These are phyloP conservation scores for Pseudolaguvia tuberculata DNA, from an alignment of 2,113 vertebrate genomes.

Conservation along the genomic window DNA sequence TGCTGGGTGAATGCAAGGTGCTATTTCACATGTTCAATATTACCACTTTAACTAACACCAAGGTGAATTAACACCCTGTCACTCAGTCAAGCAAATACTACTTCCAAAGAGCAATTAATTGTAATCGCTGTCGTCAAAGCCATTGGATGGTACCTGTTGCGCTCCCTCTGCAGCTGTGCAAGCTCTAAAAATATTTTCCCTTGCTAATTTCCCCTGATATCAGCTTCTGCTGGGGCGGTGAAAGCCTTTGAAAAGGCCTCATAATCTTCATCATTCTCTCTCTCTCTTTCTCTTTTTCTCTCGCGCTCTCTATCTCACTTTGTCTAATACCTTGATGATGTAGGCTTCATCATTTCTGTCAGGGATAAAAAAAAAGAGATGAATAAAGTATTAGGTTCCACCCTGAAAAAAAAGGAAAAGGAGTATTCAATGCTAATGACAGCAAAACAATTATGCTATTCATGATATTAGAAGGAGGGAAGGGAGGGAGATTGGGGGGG, in stretches of 20 bases:
- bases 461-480: conserved; percentile 59
- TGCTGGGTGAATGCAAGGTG: conserved; percentile 67
- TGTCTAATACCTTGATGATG: conserved; percentile 58
- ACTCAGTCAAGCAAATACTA: conserved; percentile 82
- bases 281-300: conserved; percentile 30
- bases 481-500: conserved; percentile 49
- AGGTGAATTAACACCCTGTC: conserved; percentile 94
- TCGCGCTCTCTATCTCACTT: conserved; percentile 44
- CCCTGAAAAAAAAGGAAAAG: conserved; percentile 59
- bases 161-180: conserved; percentile 73
- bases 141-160: conserved; percentile 85
- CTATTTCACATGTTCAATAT: conserved; percentile 75
- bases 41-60: conserved; percentile 81
- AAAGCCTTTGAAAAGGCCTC: conserved; percentile 61
- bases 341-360: conserved; percentile 62
- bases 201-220: conserved; percentile 63
- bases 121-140: conserved; percentile 88
- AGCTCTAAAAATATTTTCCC: conserved; percentile 67
- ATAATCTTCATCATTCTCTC: conserved; percentile 47
- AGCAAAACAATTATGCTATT: conserved; percentile 70
- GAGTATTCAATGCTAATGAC: conserved; percentile 64
- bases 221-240: conserved; percentile 53
- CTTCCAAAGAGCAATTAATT: conserved; percentile 87
- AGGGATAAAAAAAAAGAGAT: conserved; percentile 50
- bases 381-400: conserved; percentile 64